These are phyloP conservation scores for Drosophila persimilis DNA, from an alignment of 1,140 invertebrate genomes.

Conservation along the genomic window DNA sequence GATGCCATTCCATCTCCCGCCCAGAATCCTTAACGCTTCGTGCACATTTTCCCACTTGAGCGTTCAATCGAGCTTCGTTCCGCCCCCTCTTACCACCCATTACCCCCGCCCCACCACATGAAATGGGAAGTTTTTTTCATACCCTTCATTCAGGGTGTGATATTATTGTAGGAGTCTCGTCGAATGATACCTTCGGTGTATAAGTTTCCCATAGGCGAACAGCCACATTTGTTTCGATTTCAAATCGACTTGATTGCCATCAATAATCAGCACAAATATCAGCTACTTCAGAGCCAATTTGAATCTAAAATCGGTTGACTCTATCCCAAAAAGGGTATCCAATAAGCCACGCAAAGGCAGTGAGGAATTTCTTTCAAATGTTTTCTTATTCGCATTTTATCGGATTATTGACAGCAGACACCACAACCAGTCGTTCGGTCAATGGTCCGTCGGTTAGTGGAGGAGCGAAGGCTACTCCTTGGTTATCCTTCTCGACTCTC, in stretches of 20 bases:
- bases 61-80: constrained; percentile 56
- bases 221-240: no score
- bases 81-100: no score
- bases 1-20: constrained; percentile 1
- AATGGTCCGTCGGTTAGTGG: background rate
- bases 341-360: constrained; percentile 8
- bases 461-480: background rate
- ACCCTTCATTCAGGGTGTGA: no score
- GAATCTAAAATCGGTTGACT: no score
- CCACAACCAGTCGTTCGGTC: constrained; percentile 17
- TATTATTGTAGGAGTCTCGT: no score
- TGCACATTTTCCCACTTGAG: constrained; percentile 63
- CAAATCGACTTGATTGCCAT: no score
- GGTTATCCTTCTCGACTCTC: background rate
- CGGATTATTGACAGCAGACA: constrained; percentile 65
- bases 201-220: no score
- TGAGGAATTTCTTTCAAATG: constrained; percentile 14
- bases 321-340: no score
- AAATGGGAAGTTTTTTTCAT: background rate
- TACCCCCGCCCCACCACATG: background rate
- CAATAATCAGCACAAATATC: no score
- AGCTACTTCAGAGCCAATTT: no score
- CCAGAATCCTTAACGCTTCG: constrained; percentile 62
- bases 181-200: no score
- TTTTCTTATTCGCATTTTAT: constrained; percentile 64